A percentile compares a stretch with the other conserved stretches of the same genome.
Evolutionary conservation across 2,888 invertebrate genomes (phyloP).

Genomic region (Dolichomitus sp.): DNA sequence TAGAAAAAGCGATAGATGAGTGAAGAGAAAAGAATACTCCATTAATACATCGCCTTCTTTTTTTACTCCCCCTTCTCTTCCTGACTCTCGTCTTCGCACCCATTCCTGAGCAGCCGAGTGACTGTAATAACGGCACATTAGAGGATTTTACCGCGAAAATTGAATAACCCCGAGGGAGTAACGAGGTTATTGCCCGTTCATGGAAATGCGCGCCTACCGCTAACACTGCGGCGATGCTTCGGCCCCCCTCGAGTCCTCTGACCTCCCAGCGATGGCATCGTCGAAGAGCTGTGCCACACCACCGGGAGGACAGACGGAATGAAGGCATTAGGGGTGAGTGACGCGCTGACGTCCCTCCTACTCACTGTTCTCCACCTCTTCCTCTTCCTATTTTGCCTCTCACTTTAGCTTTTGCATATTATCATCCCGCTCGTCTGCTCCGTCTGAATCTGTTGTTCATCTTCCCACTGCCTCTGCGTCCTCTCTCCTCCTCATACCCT

Average conservation of each 20-base stretch:
- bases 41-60: conserved; percentile 43
- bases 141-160: conserved; percentile 84
- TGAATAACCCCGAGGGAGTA: conserved; percentile 82
- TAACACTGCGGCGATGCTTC: conserved; percentile 19
- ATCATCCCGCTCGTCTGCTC: conserved; percentile 56
- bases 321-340: conserved; percentile 83
- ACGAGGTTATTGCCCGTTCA: conserved; percentile 81
- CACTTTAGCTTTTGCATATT: conserved; percentile 63
- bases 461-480: conserved; percentile 21
- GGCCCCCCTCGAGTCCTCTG: conserved; percentile 28
- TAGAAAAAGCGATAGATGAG: conserved; percentile 45
- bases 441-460: conserved; percentile 49
- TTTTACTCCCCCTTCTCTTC: conserved; percentile 38
- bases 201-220: conserved; percentile 73
- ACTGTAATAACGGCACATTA: conserved; percentile 83
- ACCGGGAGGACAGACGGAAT: conserved; percentile 77
- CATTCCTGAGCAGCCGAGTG: conserved; percentile 43
- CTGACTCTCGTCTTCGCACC: conserved; percentile 51
- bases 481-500: conserved; percentile 26
- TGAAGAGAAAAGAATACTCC: conserved; percentile 54
- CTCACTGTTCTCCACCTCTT: conserved; percentile 71
- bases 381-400: conserved; percentile 67
- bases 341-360: conserved; percentile 81
- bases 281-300: conserved; percentile 57
- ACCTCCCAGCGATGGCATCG: conserved; percentile 46